A percentile compares a stretch with the other conserved stretches of the same genome.
phyloP scores from a whole-genome alignment of 2,113 vertebrate species.

The Paradoxurus hermaphroditus region DNA sequence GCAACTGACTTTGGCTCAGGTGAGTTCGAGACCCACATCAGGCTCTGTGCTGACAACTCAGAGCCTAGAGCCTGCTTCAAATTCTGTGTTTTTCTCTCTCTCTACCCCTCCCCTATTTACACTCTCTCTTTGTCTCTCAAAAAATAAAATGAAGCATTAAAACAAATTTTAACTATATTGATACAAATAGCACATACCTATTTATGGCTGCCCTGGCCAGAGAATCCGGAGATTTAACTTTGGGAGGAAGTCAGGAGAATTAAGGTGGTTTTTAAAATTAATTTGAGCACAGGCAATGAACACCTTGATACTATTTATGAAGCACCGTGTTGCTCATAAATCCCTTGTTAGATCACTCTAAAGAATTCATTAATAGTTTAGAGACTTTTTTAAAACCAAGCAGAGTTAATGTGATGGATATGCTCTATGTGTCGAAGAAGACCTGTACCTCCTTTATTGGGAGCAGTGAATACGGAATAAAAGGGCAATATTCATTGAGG shows the following conservation, averaged over 20 bases:
- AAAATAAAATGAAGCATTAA: too few species aligned
- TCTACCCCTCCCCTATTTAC: too few species aligned
- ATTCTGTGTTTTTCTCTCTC: too few species aligned
- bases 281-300: background rate
- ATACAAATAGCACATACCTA: background rate
- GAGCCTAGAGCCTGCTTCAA: too few species aligned
- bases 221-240: background rate
- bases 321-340: background rate
- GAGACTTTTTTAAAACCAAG: background rate
- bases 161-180: background rate
- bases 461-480: background rate
- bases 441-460: background rate
- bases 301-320: background rate
- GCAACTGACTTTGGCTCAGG: too few species aligned
- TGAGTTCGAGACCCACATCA: too few species aligned
- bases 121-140: too few species aligned
- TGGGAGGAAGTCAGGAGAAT: background rate
- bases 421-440: background rate
- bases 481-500: background rate
- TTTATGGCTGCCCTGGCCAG: background rate
- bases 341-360: background rate
- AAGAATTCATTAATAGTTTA: background rate
- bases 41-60: too few species aligned
- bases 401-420: background rate
- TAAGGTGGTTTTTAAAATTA: background rate